A percentile compares a stretch with the other conserved stretches of the same genome.
Evolutionary conservation across 1,140 invertebrate species (phyloP).

Genomic region (Aleiodes sp.): DNA sequence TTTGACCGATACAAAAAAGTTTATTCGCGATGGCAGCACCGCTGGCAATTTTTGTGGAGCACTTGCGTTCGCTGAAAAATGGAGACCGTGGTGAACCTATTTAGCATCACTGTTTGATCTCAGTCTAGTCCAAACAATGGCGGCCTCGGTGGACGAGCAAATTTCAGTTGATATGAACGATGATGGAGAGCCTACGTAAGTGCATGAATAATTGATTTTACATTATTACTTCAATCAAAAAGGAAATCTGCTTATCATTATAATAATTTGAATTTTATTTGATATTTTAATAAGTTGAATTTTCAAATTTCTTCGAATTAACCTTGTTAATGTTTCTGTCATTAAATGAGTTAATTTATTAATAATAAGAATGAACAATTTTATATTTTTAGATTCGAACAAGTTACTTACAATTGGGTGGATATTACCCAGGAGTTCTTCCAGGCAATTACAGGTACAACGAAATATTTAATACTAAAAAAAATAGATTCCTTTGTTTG

Average conservation of each 20-base stretch:
- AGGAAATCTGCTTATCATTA: background rate
- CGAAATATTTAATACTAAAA: conserved; percentile 24
- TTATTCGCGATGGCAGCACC: no score
- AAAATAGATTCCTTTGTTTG: conserved; percentile 9
- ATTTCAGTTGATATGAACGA: conserved; percentile 56
- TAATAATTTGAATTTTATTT: background rate
- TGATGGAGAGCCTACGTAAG: conserved; percentile 58
- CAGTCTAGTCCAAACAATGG: conserved; percentile 50
- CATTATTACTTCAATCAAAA: background rate
- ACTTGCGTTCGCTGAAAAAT: no score
- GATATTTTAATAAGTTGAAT: background rate
- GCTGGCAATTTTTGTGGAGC: no score
- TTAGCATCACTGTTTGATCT: background rate
- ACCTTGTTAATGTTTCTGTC: conserved; percentile 37
- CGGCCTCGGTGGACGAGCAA: conserved; percentile 54
- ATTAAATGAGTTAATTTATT: conserved; percentile 22
- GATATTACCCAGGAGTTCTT: conserved; percentile 83
- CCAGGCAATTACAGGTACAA: conserved; percentile 78
- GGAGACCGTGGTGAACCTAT: no score
- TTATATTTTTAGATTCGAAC: conserved; percentile 52
- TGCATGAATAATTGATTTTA: conserved; percentile 33
- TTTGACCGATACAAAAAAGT: no score
- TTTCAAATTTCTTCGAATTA: conserved; percentile 25
- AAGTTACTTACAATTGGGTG: conserved; percentile 76
- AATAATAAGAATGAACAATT: conserved; percentile 3